Evolutionary conservation across 2,113 vertebrate genomes (phyloP).

Genomic region (Struthidea cinerea): DNA sequence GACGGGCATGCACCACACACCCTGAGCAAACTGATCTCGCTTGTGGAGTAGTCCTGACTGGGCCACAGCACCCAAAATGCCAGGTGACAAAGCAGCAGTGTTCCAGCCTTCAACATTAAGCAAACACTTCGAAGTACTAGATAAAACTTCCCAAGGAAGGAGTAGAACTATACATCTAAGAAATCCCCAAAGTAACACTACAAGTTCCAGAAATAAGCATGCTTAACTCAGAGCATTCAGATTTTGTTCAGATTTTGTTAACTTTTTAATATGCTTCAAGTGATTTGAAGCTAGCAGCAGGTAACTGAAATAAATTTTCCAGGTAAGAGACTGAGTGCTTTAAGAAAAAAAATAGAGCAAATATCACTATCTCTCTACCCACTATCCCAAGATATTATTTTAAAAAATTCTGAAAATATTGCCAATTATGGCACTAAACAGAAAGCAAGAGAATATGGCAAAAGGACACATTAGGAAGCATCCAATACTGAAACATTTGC

Average conservation of each 20-base stretch:
- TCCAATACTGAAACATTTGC: background rate
- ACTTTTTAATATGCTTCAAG: background rate
- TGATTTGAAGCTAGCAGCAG: background rate
- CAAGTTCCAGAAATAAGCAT: background rate
- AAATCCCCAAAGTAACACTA: background rate
- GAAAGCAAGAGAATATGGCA: background rate
- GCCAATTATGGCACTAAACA: background rate
- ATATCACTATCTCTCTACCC: background rate
- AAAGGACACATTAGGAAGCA: background rate
- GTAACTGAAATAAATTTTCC: background rate
- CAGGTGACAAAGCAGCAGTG: background rate
- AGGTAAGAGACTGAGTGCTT: background rate
- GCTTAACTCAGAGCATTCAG: background rate
- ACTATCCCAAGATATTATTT: background rate
- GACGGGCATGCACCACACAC: background rate
- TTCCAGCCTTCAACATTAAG: background rate
- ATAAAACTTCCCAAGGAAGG: background rate
- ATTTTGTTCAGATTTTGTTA: background rate
- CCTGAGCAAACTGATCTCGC: background rate
- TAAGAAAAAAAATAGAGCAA: background rate
- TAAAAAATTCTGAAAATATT: background rate
- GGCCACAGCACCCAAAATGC: background rate
- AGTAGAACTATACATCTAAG: background rate
- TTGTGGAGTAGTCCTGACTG: background rate
- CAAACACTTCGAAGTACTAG: background rate